phyloP scores from a whole-genome alignment of 92 coral and sea anemone species.

The Phymanthus crucifer region DNA sequence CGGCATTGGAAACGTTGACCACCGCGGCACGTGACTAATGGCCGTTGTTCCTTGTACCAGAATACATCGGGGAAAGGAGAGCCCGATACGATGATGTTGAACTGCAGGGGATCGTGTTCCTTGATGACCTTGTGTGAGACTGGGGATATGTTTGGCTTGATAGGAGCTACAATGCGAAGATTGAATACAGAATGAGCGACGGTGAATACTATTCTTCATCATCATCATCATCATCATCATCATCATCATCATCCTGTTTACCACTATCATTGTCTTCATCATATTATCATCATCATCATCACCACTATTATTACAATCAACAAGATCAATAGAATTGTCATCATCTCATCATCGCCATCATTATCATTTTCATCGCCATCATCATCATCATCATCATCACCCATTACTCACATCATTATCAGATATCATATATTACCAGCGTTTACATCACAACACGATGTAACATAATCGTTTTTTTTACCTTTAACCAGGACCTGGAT shows the following conservation, averaged over 20 bases:
- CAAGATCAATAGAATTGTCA: not conserved
- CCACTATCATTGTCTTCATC: no score
- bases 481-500: constrained; percentile 60
- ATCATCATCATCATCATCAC: not conserved
- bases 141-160: not conserved
- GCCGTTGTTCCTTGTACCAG: constrained; percentile 38
- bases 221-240: no score
- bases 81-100: constrained; percentile 51
- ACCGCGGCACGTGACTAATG: constrained; percentile 51
- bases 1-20: constrained; percentile 28
- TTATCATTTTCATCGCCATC: not conserved
- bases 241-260: no score
- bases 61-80: constrained; percentile 64
- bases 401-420: not conserved
- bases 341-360: not conserved
- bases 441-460: not conserved
- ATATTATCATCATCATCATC: no score
- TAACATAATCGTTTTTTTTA: not conserved
- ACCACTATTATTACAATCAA: no score
- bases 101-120: not conserved
- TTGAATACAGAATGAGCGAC: not conserved
- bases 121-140: not conserved
- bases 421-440: not conserved
- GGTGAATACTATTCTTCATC: no score
- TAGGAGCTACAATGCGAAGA: not conserved